phyloP scores from a whole-genome alignment of 2,888 invertebrate species.

The Eulithis prunata region DNA sequence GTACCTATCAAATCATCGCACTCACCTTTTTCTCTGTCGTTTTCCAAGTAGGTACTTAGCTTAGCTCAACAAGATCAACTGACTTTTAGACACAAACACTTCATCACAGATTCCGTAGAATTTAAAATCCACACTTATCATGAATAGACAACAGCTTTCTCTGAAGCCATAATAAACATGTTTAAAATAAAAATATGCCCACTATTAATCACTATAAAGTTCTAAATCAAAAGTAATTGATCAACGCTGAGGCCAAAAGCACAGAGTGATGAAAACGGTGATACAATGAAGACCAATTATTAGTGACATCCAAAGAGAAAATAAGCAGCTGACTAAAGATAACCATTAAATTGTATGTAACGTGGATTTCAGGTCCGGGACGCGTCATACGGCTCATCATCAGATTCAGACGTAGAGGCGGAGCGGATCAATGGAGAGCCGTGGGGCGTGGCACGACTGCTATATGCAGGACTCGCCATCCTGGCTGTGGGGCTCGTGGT shows the following conservation, averaged over 20 bases:
- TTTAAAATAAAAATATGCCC: background rate
- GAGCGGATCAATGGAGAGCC: conserved; percentile 89
- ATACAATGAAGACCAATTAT: no score
- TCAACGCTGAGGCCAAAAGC: no score
- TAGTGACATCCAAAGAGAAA: background rate
- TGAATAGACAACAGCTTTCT: background rate
- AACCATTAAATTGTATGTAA: background rate
- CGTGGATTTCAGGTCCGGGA: conserved; percentile 89
- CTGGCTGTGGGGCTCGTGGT: conserved; percentile 94
- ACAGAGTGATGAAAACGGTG: background rate
- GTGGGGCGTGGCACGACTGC: conserved; percentile 92
- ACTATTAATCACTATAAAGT: no score
- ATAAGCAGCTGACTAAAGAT: background rate
- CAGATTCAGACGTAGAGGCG: conserved; percentile 86
- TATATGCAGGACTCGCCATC: conserved; percentile 93
- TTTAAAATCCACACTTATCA: background rate
- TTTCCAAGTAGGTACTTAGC: conserved; percentile 11
- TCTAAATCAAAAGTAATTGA: no score
- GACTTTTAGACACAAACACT: conserved; percentile 6
- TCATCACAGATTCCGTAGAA: background rate
- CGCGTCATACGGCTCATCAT: conserved; percentile 91
- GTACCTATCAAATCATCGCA: conserved; percentile 6
- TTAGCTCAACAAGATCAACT: conserved; percentile 8
- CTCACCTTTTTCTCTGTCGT: background rate
- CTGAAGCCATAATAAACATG: background rate